phyloP scores from a whole-genome alignment of 37 sponge, comb jelly and placozoan species.

The Theonella swinhoei region DNA sequence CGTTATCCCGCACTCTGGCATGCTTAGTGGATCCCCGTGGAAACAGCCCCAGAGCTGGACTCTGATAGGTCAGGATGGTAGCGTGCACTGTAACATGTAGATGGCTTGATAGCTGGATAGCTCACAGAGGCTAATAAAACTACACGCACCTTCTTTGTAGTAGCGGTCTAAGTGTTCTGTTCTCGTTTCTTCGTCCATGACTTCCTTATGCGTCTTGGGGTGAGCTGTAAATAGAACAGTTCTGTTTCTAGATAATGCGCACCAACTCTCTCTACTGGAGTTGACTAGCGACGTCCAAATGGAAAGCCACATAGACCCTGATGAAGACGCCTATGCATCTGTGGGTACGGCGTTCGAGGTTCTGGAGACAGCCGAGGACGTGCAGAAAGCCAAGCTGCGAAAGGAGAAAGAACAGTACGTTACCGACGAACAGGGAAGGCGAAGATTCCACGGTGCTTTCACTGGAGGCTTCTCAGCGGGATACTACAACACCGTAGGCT shows the following conservation, averaged over 20 bases:
- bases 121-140: not conserved
- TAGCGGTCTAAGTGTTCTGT: conserved; percentile 5
- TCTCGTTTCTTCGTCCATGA: conserved; percentile 37
- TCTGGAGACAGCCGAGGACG: conserved; percentile 71
- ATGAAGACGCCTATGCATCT: conserved; percentile 70
- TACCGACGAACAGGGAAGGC: conserved; percentile 79
- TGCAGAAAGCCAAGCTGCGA: conserved; percentile 48
- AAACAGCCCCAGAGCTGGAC: conserved; percentile 85
- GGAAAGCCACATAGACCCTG: conserved; percentile 48
- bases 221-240: not conserved
- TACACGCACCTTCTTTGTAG: conserved; percentile 37
- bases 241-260: not conserved
- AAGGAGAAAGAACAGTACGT: conserved; percentile 73
- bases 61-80: conserved; percentile 74
- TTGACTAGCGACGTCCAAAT: not conserved
- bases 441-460: conserved; percentile 98
- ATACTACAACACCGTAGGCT: conserved; percentile 94
- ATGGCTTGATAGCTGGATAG: not conserved
- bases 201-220: not conserved
- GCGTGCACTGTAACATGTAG: conserved; percentile 41
- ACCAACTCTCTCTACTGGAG: not conserved
- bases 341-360: conserved; percentile 83
- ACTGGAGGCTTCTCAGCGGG: conserved; percentile 99
- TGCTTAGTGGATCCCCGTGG: conserved; percentile 68
- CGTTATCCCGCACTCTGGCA: conserved; percentile 87